These are phyloP conservation scores for Cossypha polioptera DNA, from an alignment of 2,797 vertebrate species.

Conservation along the genomic window DNA sequence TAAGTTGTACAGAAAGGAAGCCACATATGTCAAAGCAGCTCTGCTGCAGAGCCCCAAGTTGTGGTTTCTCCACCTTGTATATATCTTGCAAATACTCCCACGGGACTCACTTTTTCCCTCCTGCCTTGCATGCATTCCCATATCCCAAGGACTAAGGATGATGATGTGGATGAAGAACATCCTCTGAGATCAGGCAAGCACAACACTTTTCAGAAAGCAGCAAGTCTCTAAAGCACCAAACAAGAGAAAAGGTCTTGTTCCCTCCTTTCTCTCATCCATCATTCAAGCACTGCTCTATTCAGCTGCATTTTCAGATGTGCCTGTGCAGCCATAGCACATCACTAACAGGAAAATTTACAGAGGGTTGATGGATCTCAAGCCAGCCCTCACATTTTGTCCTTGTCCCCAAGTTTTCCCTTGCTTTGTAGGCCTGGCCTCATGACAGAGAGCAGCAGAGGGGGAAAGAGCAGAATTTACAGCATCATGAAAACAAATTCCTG, in stretches of 20 bases:
- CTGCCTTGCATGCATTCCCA: background rate
- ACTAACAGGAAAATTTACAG: background rate
- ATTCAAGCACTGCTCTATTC: background rate
- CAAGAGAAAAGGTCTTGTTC: background rate
- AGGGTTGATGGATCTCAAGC: background rate
- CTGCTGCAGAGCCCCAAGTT: background rate
- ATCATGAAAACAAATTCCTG: background rate
- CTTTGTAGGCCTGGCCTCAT: background rate
- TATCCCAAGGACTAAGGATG: background rate
- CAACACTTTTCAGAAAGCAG: background rate
- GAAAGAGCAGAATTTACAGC: background rate
- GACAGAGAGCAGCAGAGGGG: background rate
- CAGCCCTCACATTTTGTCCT: background rate
- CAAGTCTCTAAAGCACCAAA: background rate
- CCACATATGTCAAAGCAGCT: background rate
- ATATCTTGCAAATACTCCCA: rapidly evolving
- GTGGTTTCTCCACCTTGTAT: background rate
- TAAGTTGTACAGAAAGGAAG: background rate
- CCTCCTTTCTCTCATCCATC: background rate
- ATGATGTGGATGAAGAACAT: background rate
- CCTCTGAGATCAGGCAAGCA: background rate
- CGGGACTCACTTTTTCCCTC: background rate
- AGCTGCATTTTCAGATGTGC: background rate
- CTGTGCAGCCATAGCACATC: background rate
- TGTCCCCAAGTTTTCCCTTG: background rate